Evolutionary conservation across 2,797 vertebrate species (phyloP), one percentile per base, ranked within the genome.

Genomic region (Chloroceryle inda): DNA sequence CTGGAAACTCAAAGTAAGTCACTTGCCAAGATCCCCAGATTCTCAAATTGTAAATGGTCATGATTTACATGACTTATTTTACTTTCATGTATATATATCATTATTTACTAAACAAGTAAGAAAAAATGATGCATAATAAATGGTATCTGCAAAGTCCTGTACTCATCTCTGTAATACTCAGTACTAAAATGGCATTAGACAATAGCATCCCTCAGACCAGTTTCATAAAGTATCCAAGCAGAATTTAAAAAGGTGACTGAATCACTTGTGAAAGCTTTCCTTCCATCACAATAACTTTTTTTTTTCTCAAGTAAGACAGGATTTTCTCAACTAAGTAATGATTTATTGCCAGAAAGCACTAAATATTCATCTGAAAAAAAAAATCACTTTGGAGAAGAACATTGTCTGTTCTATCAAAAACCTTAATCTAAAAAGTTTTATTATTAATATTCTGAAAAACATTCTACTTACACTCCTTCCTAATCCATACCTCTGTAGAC

Each of bases 281-380:
- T 86, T 53, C 47, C 77, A 77, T 50, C 68, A 83, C 13, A 64
- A 63, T 8, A 95, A 13, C 33, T 29, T 55, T 37, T 17, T 59
- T 75, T 74, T 84, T 35, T 37, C 47, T 69, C 55, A 33, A 35
- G 21, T 58, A 58, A 23, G 52, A 59, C 23, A 76, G 38, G 63
- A 73, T 85, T 94, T 91, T 86, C 68, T 89, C 85, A 92, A 67
- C 40, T 80, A 92, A 75, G 66, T 38, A 78, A 93, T 66, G 21
- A 73, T 83, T 74, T 94, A 72, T 63, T 77, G 53, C 35, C 78
- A 58, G 56, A 72, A 91, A 93, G 31, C 37, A 73, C 38, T 73
- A 87, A 75, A 66, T n/a, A 72, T 6, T 38, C 18, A 45, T 49
- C 2, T 0, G 0, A 19, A 29, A 31, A 64, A 63, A 45, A 23